Evolutionary conservation across 2,888 invertebrate species (phyloP).

Genomic region (Drosophila limbata): DNA sequence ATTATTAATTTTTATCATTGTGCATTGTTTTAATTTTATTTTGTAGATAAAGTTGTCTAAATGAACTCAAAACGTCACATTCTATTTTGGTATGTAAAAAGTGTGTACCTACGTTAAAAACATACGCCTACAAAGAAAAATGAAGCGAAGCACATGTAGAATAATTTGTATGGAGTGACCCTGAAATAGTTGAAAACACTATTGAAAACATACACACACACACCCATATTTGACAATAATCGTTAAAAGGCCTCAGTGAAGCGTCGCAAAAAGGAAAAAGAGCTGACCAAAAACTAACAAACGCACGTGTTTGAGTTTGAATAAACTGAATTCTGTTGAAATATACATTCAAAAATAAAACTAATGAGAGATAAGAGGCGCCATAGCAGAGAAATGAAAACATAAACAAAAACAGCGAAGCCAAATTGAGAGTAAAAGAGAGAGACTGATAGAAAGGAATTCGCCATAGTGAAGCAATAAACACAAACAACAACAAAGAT

Average conservation of each 20-base stretch:
- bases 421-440: conserved; percentile 9
- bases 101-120: conserved; percentile 18
- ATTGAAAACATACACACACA: conserved; percentile 31
- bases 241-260: conserved; percentile 25
- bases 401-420: conserved; percentile 20
- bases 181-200: conserved; percentile 73
- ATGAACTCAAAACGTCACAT: conserved; percentile 12
- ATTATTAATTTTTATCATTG: neutral
- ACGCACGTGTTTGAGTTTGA: conserved; percentile 44
- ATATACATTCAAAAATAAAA: conserved; percentile 19
- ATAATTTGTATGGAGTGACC: conserved; percentile 46
- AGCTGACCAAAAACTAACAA: conserved; percentile 19
- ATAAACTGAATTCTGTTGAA: conserved; percentile 21
- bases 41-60: conserved; percentile 7
- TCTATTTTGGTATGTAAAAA: conserved; percentile 14
- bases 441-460: conserved; percentile 22
- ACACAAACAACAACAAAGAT: conserved; percentile 33
- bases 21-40: conserved; percentile 3
- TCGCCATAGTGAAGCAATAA: conserved; percentile 17
- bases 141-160: conserved; percentile 24
- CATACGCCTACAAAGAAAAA: conserved; percentile 22
- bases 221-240: conserved; percentile 20
- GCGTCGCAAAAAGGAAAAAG: conserved; percentile 39
- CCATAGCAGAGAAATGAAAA: conserved; percentile 21
- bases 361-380: conserved; percentile 29